Percentiles rank a stretch among this genome's conserved stretches.
Conservation (phyloP, 1,140 invertebrate species). For the Linepithema humile region DNA sequence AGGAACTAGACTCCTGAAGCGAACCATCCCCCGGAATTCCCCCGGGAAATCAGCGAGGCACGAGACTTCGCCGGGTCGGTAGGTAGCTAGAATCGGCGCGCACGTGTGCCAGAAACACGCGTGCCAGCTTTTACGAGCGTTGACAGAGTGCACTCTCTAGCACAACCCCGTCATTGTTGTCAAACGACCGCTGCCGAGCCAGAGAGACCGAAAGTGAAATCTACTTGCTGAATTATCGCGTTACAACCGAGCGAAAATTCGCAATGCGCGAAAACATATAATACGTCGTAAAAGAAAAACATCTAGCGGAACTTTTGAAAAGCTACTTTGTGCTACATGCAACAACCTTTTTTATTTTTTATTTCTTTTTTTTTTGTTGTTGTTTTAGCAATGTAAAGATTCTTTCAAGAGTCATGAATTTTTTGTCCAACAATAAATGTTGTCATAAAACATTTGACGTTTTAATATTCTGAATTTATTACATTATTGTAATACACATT, state of each 20-base stretch:
- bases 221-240: neutral
- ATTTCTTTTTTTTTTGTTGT: too few species aligned
- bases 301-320: too few species aligned
- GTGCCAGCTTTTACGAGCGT: slow-evolving; percentile 60
- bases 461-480: neutral
- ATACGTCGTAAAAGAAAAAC: neutral
- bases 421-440: too few species aligned
- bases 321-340: neutral
- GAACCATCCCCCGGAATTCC: slow-evolving; percentile 69
- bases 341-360: neutral
- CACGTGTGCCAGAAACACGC: slow-evolving; percentile 36
- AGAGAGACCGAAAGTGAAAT: neutral
- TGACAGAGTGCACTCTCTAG: slow-evolving; percentile 55
- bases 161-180: neutral
- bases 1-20: slow-evolving; percentile 59
- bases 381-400: neutral
- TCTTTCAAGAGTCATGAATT: too few species aligned
- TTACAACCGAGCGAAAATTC: neutral
- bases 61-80: slow-evolving; percentile 63
- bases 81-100: slow-evolving; percentile 18
- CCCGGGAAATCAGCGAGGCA: slow-evolving; percentile 83
- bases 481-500: neutral
- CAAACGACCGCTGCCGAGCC: slow-evolving; percentile 1
- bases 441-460: neutral
- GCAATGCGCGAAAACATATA: neutral